phyloP scores from a whole-genome alignment of 2,888 invertebrate genomes.

The Mesorhabditis belari region DNA sequence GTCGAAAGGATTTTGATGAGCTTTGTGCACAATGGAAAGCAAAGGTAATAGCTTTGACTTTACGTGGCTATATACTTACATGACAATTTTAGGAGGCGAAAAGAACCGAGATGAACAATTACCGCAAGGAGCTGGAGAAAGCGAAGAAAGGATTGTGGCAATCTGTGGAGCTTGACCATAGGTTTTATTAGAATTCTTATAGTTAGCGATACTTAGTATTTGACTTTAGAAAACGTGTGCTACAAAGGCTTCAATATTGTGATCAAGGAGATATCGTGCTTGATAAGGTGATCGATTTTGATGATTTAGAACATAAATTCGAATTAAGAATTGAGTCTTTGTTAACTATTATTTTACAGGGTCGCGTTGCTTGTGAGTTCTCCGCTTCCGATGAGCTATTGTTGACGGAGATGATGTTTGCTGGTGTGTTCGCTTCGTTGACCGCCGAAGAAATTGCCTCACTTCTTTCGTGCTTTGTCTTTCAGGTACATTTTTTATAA shows the following conservation, averaged over 20 bases:
- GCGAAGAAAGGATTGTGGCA: slow-evolving; percentile 88
- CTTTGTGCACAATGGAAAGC: slow-evolving; percentile 17
- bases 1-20: slow-evolving; percentile 19
- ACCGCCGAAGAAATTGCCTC: slow-evolving; percentile 67
- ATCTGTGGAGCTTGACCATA: slow-evolving; percentile 61
- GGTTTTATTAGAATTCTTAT: too few species aligned
- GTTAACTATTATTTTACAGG: slow-evolving; percentile 55
- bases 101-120: slow-evolving; percentile 62
- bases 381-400: slow-evolving; percentile 91
- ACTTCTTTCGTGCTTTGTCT: slow-evolving; percentile 62
- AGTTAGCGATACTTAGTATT: too few species aligned
- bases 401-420: slow-evolving; percentile 94
- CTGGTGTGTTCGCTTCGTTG: slow-evolving; percentile 84
- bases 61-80: slow-evolving; percentile 63
- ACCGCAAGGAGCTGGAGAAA: slow-evolving; percentile 70
- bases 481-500: slow-evolving; percentile 49
- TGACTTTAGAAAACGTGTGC: slow-evolving; percentile 74
- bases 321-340: background rate
- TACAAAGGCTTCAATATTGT: slow-evolving; percentile 85
- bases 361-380: slow-evolving; percentile 96
- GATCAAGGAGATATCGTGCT: slow-evolving; percentile 88
- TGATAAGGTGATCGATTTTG: slow-evolving; percentile 64
- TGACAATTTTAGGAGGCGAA: slow-evolving; percentile 73
- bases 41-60: slow-evolving; percentile 5
- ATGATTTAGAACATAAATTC: background rate